Base-by-base conservation (phyloP, 1,140 invertebrate genomes). In the Drosophila pruinosa region DNA sequence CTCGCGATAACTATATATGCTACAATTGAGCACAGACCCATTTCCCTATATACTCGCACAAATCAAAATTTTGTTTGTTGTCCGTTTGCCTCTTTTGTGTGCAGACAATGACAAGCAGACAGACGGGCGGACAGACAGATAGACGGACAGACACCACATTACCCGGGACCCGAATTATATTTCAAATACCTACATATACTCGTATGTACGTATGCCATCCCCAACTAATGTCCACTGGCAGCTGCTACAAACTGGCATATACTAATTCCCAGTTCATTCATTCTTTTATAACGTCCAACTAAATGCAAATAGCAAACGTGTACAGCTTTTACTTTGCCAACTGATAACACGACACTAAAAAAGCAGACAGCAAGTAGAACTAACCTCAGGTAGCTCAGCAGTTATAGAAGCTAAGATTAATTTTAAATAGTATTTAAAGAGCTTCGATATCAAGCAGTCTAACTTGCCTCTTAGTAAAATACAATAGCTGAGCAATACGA, bases 21-120 rank as follows among this genome's bases (percentile, higher is more conserved):
- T 17, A 70, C 67, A 88, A 88, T 88, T 88, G 78, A 89, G 82
- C 73, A 68, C 61, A 88, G 83, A 82, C 82, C 83, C 76, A 86
- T 83, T 83, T 83, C 80, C 80, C 80, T 67, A 83, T 85, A 79
- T 79, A 83, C 79, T 72, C 61, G 68, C 68, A 78, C 71, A 80
- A 83, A 80, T 86, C 80, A 73, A 86, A 85, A 67, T 79, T 72
- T 75, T 59, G 43, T 48, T 70, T 75, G 56, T 68, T 72, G 52
- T 63, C 67, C 72, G 14, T 70, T 70, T 70, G 36, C 14, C 53
- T 41, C 78, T 54, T 64, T 82, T 76, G 80, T 85, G 58, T 69
- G 52, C 17, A 57, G 39, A 58, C 54, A 68, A 59, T 50, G 38
- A 38, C 45, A 54, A 12, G 12, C 21, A 4, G 38, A 17, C 15